phyloP scores from a whole-genome alignment of 2,113 vertebrate genomes.

The Nothobranchius furzeri region DNA sequence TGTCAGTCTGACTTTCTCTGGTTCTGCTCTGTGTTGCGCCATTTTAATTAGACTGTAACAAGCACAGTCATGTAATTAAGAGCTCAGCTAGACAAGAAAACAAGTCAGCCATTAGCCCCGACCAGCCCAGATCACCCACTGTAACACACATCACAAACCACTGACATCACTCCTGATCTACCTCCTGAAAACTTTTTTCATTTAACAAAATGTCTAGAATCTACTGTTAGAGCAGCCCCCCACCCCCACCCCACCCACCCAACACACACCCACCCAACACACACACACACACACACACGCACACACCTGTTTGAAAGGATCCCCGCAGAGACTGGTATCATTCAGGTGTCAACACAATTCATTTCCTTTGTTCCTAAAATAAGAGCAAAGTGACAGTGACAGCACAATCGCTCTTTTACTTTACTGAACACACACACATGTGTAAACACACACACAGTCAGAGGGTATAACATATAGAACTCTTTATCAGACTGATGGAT shows the following conservation, averaged over 20 bases:
- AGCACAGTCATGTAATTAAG: constrained; percentile 83
- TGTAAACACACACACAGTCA: constrained; percentile 21
- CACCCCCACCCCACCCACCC: neutral
- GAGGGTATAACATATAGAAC: constrained; percentile 30
- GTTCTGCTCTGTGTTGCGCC: constrained; percentile 57
- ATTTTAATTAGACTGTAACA: constrained; percentile 81
- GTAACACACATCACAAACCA: constrained; percentile 35
- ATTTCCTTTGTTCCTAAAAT: constrained; percentile 66
- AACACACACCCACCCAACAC: too few species aligned
- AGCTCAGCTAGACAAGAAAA: constrained; percentile 83
- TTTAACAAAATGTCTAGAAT: constrained; percentile 23
- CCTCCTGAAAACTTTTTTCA: constrained; percentile 35
- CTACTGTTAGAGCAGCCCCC: neutral
- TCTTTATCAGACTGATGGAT: constrained; percentile 76
- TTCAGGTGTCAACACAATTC: constrained; percentile 68
- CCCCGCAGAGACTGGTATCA: constrained; percentile 66
- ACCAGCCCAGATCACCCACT: constrained; percentile 54
- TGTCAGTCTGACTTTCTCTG: constrained; percentile 32
- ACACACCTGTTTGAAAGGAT: constrained; percentile 28
- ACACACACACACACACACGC: too few species aligned
- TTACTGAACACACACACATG: constrained; percentile 36
- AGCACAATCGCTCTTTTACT: constrained; percentile 42
- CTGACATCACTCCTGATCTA: constrained; percentile 26
- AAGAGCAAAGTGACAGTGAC: constrained; percentile 71
- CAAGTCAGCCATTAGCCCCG: constrained; percentile 71